phyloP scores from a whole-genome alignment of 2,113 vertebrate genomes.

The Notothenia rossii region DNA sequence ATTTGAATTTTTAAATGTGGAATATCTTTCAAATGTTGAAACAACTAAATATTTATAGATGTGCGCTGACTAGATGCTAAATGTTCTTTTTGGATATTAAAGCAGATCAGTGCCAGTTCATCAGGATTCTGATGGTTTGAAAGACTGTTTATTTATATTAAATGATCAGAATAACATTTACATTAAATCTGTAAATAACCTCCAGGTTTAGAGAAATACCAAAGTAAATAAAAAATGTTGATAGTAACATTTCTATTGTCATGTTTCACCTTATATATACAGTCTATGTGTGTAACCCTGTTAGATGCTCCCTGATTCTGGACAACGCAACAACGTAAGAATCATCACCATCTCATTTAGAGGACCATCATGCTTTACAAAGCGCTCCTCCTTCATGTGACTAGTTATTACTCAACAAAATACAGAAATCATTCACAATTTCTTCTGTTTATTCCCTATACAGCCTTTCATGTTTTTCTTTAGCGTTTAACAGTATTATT shows the following conservation, averaged over 20 bases:
- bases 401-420: not conserved
- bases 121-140: no score
- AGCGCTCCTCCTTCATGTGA: slow-evolving; percentile 6
- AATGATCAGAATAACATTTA: not conserved
- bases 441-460: not conserved
- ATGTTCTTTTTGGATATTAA: not conserved
- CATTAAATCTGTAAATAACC: not conserved
- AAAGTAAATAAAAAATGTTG: slow-evolving; percentile 42
- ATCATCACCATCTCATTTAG: slow-evolving; percentile 60
- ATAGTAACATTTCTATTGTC: slow-evolving; percentile 84
- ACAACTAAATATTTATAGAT: not conserved
- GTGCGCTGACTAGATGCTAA: not conserved
- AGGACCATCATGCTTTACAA: slow-evolving; percentile 20
- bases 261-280: slow-evolving; percentile 73
- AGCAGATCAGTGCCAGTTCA: not conserved
- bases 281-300: slow-evolving; percentile 30
- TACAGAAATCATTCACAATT: slow-evolving; percentile 11
- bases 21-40: not conserved
- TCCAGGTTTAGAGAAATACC: not conserved
- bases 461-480: not conserved
- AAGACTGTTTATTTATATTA: not conserved
- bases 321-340: slow-evolving; percentile 89
- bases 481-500: not conserved
- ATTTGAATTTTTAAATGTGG: not conserved
- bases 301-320: slow-evolving; percentile 87